phyloP scores from a whole-genome alignment of 53 echinoderm and acorn worm genomes.

The Temnopleurus reevesii region DNA sequence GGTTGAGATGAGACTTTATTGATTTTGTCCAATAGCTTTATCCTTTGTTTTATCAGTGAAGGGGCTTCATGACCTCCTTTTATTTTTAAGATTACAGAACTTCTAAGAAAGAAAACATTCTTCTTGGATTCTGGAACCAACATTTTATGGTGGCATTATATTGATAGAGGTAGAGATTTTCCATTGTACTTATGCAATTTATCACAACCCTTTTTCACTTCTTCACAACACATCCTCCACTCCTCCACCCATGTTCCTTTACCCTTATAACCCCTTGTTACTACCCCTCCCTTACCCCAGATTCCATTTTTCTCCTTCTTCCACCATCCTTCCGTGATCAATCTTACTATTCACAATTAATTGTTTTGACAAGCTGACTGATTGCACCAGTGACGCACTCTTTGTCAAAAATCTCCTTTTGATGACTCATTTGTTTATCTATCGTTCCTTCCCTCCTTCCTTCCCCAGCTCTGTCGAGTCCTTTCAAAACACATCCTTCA shows the following conservation, averaged over 20 bases:
- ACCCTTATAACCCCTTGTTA: not conserved
- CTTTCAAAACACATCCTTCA: constrained; percentile 27
- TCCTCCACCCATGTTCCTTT: not conserved
- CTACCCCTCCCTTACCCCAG: not conserved
- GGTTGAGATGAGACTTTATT: no score
- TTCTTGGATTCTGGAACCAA: no score
- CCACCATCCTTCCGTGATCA: not conserved
- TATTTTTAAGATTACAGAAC: no score
- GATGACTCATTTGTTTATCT: constrained; percentile 58
- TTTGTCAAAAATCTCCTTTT: constrained; percentile 47
- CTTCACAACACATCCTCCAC: not conserved
- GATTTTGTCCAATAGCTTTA: no score
- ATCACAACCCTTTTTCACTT: not conserved
- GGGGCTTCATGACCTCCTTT: no score
- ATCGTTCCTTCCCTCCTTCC: constrained; percentile 30
- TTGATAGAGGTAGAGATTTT: no score
- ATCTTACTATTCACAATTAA: constrained; percentile 43
- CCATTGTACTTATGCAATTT: no score
- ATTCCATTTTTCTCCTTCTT: not conserved
- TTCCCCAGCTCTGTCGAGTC: not conserved
- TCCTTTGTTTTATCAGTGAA: no score
- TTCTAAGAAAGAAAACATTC: no score
- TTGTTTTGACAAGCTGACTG: constrained; percentile 57
- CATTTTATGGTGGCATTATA: no score
- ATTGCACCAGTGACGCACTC: constrained; percentile 50